Conservation (phyloP, 2,113 vertebrate species). For the Tragelaphus strepsiceros region DNA sequence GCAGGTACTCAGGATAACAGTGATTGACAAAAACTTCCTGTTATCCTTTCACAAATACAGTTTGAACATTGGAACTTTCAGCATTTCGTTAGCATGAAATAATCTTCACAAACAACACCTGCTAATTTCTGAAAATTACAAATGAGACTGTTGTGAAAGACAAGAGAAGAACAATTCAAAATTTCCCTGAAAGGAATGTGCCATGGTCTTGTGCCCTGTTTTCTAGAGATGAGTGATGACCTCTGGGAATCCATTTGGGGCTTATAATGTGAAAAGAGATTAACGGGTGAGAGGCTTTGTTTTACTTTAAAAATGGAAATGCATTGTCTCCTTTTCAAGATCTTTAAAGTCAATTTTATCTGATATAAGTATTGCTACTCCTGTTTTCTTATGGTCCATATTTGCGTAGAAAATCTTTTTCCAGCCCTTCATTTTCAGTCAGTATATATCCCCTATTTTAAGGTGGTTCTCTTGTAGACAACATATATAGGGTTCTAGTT, state of each 20-base stretch:
- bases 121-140: constrained; percentile 34
- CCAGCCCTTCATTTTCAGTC: too few species aligned
- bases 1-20: not conserved
- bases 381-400: too few species aligned
- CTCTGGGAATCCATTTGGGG: not conserved
- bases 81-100: constrained; percentile 12
- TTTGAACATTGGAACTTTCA: not conserved
- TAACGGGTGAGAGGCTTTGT: not conserved
- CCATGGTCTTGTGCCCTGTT: not conserved
- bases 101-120: not conserved
- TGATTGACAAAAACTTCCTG: not conserved
- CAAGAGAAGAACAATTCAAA: not conserved
- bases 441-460: too few species aligned
- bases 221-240: not conserved
- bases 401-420: too few species aligned
- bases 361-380: too few species aligned
- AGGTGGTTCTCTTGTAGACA: too few species aligned
- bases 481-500: too few species aligned
- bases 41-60: not conserved
- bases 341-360: too few species aligned
- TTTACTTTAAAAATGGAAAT: constrained; percentile 6
- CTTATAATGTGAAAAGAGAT: constrained; percentile 16
- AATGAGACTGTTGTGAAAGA: not conserved
- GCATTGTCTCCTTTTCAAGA: too few species aligned
- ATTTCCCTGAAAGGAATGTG: not conserved